A percentile compares a stretch with the other conserved stretches of the same genome.
Conservation (phyloP, 2,113 vertebrate species). For the Bubo scandiacus region DNA sequence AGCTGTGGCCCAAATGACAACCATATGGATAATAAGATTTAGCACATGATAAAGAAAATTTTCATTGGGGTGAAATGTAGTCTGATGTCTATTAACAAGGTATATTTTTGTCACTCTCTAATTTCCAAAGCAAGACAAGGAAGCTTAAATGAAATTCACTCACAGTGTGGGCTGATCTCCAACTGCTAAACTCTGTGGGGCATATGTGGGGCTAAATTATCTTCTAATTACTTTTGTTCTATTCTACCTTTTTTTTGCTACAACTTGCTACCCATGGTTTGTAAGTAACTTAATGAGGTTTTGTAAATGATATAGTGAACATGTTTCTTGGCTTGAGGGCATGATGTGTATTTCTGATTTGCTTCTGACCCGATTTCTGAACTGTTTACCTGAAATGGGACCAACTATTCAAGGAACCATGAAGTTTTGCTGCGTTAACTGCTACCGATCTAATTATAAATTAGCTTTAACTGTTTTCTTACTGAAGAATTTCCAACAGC, state of each 20-base stretch:
- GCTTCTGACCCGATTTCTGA: slow-evolving; percentile 9
- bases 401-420: not conserved
- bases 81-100: slow-evolving; percentile 25
- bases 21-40: slow-evolving; percentile 46
- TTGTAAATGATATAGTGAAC: not conserved
- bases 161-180: slow-evolving; percentile 7
- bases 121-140: slow-evolving; percentile 14
- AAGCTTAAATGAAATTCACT: slow-evolving; percentile 38
- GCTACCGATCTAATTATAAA: not conserved
- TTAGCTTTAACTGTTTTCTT: not conserved
- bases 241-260: not conserved
- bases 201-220: not conserved
- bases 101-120: not conserved
- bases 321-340: slow-evolving; percentile 6
- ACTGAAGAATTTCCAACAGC: not conserved
- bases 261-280: not conserved
- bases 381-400: slow-evolving; percentile 12
- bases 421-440: not conserved
- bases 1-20: slow-evolving; percentile 1
- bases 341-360: not conserved
- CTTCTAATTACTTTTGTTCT: slow-evolving; percentile 39
- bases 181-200: slow-evolving; percentile 2
- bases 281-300: slow-evolving; percentile 20
- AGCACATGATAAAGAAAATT: not conserved
- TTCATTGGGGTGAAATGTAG: not conserved